Conservation (phyloP, 2,797 vertebrate species). For the Mormyrus proboscirostris region DNA sequence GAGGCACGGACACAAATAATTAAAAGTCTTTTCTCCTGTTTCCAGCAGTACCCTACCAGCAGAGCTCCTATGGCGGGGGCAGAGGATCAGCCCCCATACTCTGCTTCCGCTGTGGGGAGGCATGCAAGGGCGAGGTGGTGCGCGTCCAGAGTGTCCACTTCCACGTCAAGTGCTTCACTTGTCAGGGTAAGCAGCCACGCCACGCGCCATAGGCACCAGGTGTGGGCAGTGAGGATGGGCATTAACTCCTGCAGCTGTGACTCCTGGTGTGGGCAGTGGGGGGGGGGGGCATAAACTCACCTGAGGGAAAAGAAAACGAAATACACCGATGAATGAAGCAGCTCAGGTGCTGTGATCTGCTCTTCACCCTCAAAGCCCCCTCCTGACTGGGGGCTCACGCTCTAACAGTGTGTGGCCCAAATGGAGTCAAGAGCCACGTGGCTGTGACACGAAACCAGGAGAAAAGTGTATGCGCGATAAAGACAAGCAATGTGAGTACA, state of each 20-base stretch:
- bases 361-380: neutral
- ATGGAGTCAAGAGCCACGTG: neutral
- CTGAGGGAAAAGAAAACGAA: neutral
- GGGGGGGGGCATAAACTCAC: neutral
- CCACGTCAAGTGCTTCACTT: slow-evolving; percentile 98
- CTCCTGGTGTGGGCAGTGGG: neutral
- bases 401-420: neutral
- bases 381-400: neutral
- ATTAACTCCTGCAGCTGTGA: neutral
- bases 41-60: slow-evolving; percentile 73
- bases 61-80: slow-evolving; percentile 63
- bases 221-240: neutral
- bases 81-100: slow-evolving; percentile 75
- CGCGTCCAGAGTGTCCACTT: slow-evolving; percentile 94
- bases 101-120: slow-evolving; percentile 87
- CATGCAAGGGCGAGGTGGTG: slow-evolving; percentile 95
- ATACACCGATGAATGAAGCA: neutral
- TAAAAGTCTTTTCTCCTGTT: slow-evolving; percentile 30
- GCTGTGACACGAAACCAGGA: neutral
- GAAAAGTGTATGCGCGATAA: neutral
- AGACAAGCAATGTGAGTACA: neutral
- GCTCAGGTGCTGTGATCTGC: neutral
- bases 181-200: slow-evolving; percentile 75
- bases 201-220: neutral
- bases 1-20: neutral